These are phyloP conservation scores for Thymelicus lineola DNA, from an alignment of 2,888 invertebrate genomes.

Conservation along the genomic window DNA sequence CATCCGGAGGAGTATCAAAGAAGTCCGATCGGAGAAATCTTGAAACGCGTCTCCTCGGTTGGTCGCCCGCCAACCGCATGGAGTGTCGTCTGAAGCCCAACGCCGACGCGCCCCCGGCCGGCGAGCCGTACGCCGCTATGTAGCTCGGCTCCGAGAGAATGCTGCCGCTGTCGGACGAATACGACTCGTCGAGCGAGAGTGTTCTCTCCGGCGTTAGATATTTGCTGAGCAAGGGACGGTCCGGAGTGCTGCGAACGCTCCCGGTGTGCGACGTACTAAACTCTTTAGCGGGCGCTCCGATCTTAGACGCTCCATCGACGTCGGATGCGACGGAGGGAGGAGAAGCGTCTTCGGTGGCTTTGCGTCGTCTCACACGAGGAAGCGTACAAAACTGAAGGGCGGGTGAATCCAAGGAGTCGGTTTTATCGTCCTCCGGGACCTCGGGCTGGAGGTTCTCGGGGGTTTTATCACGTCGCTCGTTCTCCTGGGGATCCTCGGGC, in stretches of 20 bases:
- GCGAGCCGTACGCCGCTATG: constrained; percentile 68
- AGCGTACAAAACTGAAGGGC: constrained; percentile 63
- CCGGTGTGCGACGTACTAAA: constrained; percentile 48
- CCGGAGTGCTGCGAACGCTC: constrained; percentile 67
- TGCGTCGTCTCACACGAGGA: constrained; percentile 64
- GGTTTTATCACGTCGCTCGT: constrained; percentile 8
- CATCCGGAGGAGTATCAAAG: constrained; percentile 88
- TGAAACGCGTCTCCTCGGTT: constrained; percentile 87
- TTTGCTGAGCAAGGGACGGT: constrained; percentile 84
- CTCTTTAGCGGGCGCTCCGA: constrained; percentile 41
- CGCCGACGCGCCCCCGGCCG: constrained; percentile 45
- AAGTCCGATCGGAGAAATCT: constrained; percentile 92
- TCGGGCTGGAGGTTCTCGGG: constrained; percentile 11
- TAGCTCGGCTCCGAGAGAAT: constrained; percentile 68
- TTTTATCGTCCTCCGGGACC: constrained; percentile 2
- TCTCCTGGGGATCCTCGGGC: constrained; percentile 32
- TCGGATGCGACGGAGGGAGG: constrained; percentile 42
- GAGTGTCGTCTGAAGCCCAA: constrained; percentile 61
- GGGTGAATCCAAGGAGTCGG: constrained; percentile 42
- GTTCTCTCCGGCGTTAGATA: constrained; percentile 79
- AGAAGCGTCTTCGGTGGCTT: constrained; percentile 48
- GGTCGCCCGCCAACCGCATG: constrained; percentile 62
- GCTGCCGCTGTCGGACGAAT: constrained; percentile 63
- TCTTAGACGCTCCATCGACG: constrained; percentile 41
- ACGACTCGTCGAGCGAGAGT: constrained; percentile 64